Evolutionary conservation across 2,797 vertebrate genomes (phyloP), one percentile per base, ranked within the genome.

Genomic region (Coreius guichenoti): DNA sequence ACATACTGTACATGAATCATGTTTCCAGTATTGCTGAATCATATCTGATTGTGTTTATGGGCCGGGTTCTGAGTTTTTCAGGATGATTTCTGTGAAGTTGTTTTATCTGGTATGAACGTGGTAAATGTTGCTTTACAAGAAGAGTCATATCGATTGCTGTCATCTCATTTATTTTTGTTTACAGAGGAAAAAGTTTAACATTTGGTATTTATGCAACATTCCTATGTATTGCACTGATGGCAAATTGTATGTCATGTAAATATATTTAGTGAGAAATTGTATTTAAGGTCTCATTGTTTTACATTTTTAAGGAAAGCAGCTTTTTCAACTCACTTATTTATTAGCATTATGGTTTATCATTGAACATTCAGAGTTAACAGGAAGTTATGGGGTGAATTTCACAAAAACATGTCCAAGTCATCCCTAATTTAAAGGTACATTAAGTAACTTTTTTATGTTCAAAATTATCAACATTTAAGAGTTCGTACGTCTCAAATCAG

Each of bases 151-250:
- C 94, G 94, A 95, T 93, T 95, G 95, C 94, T 94, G 92, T 95
- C 94, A 93, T 92, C 87, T 91, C 87, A 86, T 94, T 96, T 95
- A 93, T 94, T 96, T 95, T 96, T 95, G 93, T 95, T 96, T 96
- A 94, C 94, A 93, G 94, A 95, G 95, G 94, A 95, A 95, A 94
- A 95, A 96, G 95, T 96, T 94, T 93, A 96, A 95, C 93, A 92
- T 96, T 97, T 98, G 97, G 95, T 98, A 98, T 96, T 98, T 97
- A 98, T 97, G 97, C 97, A 97, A 97, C 97, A 97, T 99, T 96
- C 96, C 93, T 96, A 95, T 97, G 96, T 97, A 97, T 97, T 97
- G 97, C 97, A 97, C 95, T 98, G 96, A 96, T 96, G 95, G 95
- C 95, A 96, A 97, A 96, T 95, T 96, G 95, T 91, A 95, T 96